Base-by-base conservation (phyloP, 2,797 vertebrate genomes). In the Diceros bicornis region DNA sequence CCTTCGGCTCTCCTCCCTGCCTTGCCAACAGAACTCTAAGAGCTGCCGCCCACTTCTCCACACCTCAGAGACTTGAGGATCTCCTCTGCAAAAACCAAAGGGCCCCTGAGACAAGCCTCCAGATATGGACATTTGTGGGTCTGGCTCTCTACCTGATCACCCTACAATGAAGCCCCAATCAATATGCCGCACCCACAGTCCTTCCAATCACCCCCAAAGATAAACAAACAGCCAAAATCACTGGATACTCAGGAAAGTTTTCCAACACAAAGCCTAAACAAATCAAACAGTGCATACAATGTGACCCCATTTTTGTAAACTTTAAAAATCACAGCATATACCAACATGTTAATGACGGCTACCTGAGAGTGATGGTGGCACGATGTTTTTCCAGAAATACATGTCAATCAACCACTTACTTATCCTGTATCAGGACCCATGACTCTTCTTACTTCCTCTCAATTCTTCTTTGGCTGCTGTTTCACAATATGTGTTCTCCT, bases 191-290 rank as follows among this genome's bases (percentile, higher is more conserved):
- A 83, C 12, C 7, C 27, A 44, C 9, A n/a, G 55, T 55, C 23
- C 44, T 57, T 69, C 66, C 55, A 50, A 81, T 34, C 25, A 17
- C 55, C 47, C 27, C n/a, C 50, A 83, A 62, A 72, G 21, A 23
- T 2, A 29, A 81, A 85, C 29, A n/a, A 29, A 23, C 23, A 17
- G 61, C 71, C 77, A 41, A 64, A 34, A 32, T 37, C 75, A 52
- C 21, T 68, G 61, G 78, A n/a, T 17, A 57, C 69, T 50, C 6
- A 2, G 47, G 50, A 52, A 71, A 13, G 44, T 44, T 61, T 77
- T 61, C 81, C 91, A 93, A 75, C 71, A 92, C 21, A 77, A 83
- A 92, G 59, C 44, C 81, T 32, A 61, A 66, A 74, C 32, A 50
- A 47, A 34, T 55, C 37, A 32, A 71, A 41, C 25, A 32, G 64